Conservation (phyloP, 2,113 vertebrate species). For the Gallinago jamesoni region DNA sequence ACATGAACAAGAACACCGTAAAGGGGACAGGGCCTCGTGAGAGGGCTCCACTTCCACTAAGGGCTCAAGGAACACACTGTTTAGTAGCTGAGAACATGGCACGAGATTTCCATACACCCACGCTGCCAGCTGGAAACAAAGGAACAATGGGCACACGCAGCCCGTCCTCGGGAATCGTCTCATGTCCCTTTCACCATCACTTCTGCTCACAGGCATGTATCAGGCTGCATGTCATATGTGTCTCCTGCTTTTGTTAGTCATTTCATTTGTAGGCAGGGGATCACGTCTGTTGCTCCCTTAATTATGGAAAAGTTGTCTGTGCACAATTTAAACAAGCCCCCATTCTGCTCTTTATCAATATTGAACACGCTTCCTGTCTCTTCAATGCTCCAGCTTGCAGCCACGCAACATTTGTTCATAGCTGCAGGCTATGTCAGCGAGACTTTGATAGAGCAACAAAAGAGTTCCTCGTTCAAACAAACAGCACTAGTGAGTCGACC, state of each 20-base stretch:
- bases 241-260: not conserved
- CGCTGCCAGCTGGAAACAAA: not conserved
- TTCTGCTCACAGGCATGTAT: not conserved
- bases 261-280: conserved; percentile 11
- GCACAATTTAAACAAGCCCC: conserved; percentile 32
- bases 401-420: conserved; percentile 62
- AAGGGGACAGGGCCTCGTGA: fast-evolving
- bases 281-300: not conserved
- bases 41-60: not conserved
- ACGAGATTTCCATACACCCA: fast-evolving
- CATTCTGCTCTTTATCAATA: conserved; percentile 48
- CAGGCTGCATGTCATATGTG: not conserved
- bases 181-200: not conserved
- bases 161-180: not conserved
- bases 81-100: not conserved
- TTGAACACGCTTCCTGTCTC: conserved; percentile 41
- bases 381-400: conserved; percentile 20
- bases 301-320: conserved; percentile 52
- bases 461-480: not conserved
- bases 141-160: fast-evolving
- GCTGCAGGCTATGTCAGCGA: conserved; percentile 57
- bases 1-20: not conserved
- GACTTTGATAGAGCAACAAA: conserved; percentile 49
- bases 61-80: not conserved
- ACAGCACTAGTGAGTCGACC: not conserved